These are phyloP conservation scores for Clostera curtula DNA, from an alignment of 2,888 invertebrate genomes.

Conservation along the genomic window DNA sequence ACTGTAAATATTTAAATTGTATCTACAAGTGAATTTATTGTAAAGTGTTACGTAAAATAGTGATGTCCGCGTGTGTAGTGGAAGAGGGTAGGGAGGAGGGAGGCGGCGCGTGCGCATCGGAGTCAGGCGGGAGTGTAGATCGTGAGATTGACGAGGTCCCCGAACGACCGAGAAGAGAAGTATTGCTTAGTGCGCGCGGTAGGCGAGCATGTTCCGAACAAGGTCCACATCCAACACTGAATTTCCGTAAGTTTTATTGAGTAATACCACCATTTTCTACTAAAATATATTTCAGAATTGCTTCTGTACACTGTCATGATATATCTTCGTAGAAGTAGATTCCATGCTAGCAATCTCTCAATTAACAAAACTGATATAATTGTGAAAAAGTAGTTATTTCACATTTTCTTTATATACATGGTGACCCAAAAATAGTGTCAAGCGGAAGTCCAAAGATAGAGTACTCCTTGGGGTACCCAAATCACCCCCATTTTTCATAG, in stretches of 20 bases:
- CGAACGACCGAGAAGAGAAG: slow-evolving; percentile 65
- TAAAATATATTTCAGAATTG: background rate
- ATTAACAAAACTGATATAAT: no score
- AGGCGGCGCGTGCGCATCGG: slow-evolving; percentile 35
- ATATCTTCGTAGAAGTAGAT: no score
- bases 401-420: no score
- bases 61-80: slow-evolving; percentile 63
- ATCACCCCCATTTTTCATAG: no score
- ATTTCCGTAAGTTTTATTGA: slow-evolving; percentile 48
- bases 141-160: slow-evolving; percentile 43
- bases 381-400: no score
- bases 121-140: slow-evolving; percentile 24
- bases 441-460: no score
- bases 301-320: no score
- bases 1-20: no score
- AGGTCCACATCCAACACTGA: slow-evolving; percentile 78
- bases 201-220: slow-evolving; percentile 81
- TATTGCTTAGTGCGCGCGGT: slow-evolving; percentile 71
- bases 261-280: background rate
- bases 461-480: no score
- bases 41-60: slow-evolving; percentile 35
- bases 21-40: no score
- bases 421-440: no score
- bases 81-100: slow-evolving; percentile 61
- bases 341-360: no score